Evolutionary conservation across 2,113 vertebrate genomes (phyloP), one percentile per base, ranked within the genome.

Genomic region (Hemicordylus capensis): DNA sequence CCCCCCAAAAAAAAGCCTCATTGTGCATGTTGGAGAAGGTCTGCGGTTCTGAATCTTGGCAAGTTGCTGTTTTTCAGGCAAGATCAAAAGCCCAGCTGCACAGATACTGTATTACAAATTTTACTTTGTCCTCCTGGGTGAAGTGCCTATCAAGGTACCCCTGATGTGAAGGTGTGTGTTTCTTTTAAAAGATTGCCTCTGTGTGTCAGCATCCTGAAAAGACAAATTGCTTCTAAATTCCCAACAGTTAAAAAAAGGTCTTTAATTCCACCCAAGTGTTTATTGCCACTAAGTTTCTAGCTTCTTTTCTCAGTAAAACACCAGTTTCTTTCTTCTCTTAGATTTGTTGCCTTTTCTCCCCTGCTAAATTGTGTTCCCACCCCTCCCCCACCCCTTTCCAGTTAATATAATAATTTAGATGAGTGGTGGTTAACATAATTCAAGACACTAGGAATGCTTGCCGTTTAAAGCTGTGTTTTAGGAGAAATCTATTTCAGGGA

Each of bases 351-450:
- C 88, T 58, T 92, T 90, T 89, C 85, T 93, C 80, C 56, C 26
- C 85, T 93, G 92, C 54, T 93, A 93, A 93, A 92, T 90, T 69
- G 81, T 66, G 54, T 92, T 85, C 87, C 87, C 48, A 42, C 46
- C n/a, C 48, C 54, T 26, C 22, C 26, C 37, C 26, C 89, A 51
- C 90, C 91, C 80, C 63, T 93, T 90, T 88, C 86, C 89, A 91
- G 90, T 92, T 93, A 94, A 91, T 93, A n/a, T 86, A 87, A 94
- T 93, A 90, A 94, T 94, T 90, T 86, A n/a, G 37, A 93, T 86
- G 89, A 93, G 87, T 84, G 79, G 89, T 88, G 90, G 58, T 94
- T 94, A 92, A 89, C 89, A 89, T 89, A 93, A 90, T 89, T 94
- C 89, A 51, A 90, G 92, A 78, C 90, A 78, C 77, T 88, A 83